phyloP scores from a whole-genome alignment of 2,797 vertebrate genomes.

The Tiaroga cobitis region DNA sequence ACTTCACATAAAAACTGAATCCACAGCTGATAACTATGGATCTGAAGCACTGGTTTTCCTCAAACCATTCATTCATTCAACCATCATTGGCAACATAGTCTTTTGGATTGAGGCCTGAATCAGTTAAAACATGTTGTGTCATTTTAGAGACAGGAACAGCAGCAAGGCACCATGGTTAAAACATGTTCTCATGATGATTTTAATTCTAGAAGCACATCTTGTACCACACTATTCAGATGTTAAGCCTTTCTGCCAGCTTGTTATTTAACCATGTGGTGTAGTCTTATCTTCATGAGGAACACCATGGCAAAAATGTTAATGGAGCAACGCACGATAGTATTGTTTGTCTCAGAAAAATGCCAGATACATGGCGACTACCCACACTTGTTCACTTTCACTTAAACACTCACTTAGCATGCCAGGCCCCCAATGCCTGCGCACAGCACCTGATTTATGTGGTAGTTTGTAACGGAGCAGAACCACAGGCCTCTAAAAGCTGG shows the following conservation, averaged over 20 bases:
- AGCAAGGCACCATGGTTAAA: slow-evolving; percentile 59
- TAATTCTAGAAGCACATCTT: slow-evolving; percentile 56
- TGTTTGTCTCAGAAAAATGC: slow-evolving; percentile 4
- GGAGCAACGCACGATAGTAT: background rate
- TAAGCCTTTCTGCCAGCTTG: slow-evolving; percentile 55
- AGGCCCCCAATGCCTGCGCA: slow-evolving; percentile 40
- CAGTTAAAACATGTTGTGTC: slow-evolving; percentile 41
- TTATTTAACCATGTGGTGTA: slow-evolving; percentile 54
- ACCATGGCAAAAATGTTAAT: slow-evolving; percentile 16
- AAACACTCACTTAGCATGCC: slow-evolving; percentile 68
- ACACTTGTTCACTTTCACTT: slow-evolving; percentile 51
- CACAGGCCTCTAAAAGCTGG: slow-evolving; percentile 17
- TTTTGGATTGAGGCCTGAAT: background rate
- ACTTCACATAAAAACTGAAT: slow-evolving; percentile 43
- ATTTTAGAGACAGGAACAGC: slow-evolving; percentile 68
- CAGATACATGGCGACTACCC: background rate
- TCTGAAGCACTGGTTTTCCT: slow-evolving; percentile 21
- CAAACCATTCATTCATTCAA: background rate
- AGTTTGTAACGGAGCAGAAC: slow-evolving; percentile 36
- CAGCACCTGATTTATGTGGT: slow-evolving; percentile 49
- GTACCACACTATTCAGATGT: slow-evolving; percentile 57
- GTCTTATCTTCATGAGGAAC: slow-evolving; percentile 50
- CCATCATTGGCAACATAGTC: background rate
- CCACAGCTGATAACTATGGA: slow-evolving; percentile 13
- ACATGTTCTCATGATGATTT: slow-evolving; percentile 49